phyloP scores from a whole-genome alignment of 2,888 invertebrate genomes.

The Phengaris arion region DNA sequence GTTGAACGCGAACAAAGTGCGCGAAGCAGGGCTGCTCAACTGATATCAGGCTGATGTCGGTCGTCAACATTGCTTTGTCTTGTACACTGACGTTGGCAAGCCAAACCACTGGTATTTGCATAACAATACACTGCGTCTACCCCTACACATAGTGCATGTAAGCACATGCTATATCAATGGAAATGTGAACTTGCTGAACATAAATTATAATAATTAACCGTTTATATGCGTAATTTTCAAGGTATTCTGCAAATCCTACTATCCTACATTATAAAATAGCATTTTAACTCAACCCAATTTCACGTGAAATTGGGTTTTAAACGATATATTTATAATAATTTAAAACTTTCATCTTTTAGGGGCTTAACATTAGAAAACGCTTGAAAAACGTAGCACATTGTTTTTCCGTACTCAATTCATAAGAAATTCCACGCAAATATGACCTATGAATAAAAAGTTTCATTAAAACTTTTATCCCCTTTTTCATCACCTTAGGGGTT shows the following conservation, averaged over 20 bases:
- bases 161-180: slow-evolving; percentile 34
- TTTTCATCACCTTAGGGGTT: no score
- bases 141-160: slow-evolving; percentile 34
- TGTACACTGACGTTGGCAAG: slow-evolving; percentile 68
- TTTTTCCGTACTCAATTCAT: no score
- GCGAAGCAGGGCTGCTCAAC: slow-evolving; percentile 59
- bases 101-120: slow-evolving; percentile 73
- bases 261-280: no score
- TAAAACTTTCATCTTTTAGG: no score
- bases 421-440: no score
- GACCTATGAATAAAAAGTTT: no score
- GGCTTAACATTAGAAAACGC: no score
- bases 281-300: no score
- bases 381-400: no score
- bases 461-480: no score
- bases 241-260: background rate
- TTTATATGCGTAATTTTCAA: slow-evolving; percentile 15
- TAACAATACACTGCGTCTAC: slow-evolving; percentile 67
- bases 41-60: slow-evolving; percentile 67
- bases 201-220: slow-evolving; percentile 21
- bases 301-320: no score
- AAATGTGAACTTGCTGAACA: slow-evolving; percentile 25
- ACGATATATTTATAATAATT: no score
- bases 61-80: slow-evolving; percentile 76
- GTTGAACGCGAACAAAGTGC: slow-evolving; percentile 49